These are phyloP conservation scores for Misgurnus mizolepis DNA, from an alignment of 2,113 vertebrate genomes.

Conservation along the genomic window DNA sequence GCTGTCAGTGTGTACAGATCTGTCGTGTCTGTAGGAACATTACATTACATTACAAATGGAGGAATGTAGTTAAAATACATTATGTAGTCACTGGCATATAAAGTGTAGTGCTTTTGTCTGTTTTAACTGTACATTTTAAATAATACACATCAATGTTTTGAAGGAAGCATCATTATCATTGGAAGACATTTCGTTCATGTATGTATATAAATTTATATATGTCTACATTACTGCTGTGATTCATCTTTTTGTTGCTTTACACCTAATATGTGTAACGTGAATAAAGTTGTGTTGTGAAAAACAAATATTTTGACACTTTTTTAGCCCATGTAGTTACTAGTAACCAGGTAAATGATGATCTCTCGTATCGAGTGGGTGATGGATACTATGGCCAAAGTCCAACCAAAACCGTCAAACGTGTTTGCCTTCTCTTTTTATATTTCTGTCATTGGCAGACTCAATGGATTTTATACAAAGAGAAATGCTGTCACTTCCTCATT, in stretches of 20 bases:
- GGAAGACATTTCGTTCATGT: background rate
- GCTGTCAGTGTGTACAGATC: background rate
- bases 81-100: background rate
- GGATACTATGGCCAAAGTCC: background rate
- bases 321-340: background rate
- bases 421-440: background rate
- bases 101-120: background rate
- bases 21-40: background rate
- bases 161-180: background rate
- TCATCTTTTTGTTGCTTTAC: background rate
- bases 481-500: slow-evolving; percentile 16
- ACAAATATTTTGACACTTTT: background rate
- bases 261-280: background rate
- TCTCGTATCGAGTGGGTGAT: background rate
- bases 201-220: background rate
- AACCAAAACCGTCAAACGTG: background rate
- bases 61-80: background rate
- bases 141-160: background rate
- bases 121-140: background rate
- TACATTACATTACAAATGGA: background rate
- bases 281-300: slow-evolving; percentile 1
- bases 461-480: background rate
- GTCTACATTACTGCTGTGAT: background rate
- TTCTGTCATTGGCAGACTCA: background rate
- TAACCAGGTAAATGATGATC: background rate